Conservation (phyloP, 2,113 vertebrate genomes). For the Cavia aperea region DNA sequence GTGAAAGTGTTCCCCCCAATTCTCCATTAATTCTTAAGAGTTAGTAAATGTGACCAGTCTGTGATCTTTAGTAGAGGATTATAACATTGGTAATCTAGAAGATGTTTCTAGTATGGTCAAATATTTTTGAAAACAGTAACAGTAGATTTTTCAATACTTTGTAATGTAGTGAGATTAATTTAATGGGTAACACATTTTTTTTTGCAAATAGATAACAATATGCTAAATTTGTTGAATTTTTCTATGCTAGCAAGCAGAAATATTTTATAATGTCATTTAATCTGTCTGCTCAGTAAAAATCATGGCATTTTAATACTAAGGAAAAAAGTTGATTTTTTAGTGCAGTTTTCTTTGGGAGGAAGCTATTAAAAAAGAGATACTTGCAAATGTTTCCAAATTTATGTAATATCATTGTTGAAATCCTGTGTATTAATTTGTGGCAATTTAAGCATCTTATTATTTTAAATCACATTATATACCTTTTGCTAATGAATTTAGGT, state of each 20-base stretch:
- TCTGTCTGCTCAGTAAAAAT: not conserved
- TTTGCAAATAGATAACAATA: not conserved
- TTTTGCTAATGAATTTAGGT: not conserved
- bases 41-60: not conserved
- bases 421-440: not conserved
- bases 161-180: not conserved
- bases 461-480: not conserved
- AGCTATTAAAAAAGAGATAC: not conserved
- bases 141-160: not conserved
- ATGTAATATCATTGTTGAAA: not conserved
- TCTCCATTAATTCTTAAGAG: not conserved
- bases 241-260: not conserved
- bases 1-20: not conserved
- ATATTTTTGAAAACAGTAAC: not conserved
- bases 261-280: not conserved
- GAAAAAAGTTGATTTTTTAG: not conserved
- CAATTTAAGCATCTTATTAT: not conserved
- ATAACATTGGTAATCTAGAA: not conserved
- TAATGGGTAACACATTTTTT: not conserved
- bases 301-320: not conserved
- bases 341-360: not conserved
- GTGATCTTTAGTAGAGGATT: not conserved
- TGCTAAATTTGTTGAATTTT: not conserved
- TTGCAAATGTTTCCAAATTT: not conserved
- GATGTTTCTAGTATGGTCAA: not conserved